Evolutionary conservation across 92 coral and sea anemone species (phyloP).

Genomic region (Bergia puertoricense): DNA sequence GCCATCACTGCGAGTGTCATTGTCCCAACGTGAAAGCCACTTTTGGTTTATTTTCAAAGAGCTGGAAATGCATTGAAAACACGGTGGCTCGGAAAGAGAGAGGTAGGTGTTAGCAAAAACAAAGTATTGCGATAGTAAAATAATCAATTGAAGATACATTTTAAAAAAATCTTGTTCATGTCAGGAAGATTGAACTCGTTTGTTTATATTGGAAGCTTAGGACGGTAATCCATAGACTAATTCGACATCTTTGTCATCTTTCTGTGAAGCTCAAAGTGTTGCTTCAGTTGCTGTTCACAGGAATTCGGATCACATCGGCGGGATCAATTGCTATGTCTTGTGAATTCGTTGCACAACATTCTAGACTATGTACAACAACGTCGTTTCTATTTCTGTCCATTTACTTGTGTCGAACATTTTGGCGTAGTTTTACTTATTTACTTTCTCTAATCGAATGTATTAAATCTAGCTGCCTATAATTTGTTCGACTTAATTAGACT

Average conservation of each 20-base stretch:
- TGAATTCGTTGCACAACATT: not conserved
- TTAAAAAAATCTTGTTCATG: not conserved
- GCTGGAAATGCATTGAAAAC: constrained; percentile 3
- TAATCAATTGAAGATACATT: too few species aligned
- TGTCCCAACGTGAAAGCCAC: not conserved
- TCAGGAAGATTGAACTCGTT: too few species aligned
- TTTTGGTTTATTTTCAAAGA: constrained; percentile 19
- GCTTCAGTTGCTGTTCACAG: not conserved
- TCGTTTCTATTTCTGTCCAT: too few species aligned
- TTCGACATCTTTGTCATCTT: not conserved
- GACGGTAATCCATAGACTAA: not conserved
- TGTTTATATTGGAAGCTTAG: not conserved
- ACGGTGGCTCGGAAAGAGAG: constrained; percentile 1
- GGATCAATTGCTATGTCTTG: not conserved
- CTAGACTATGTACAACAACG: too few species aligned
- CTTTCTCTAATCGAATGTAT: not conserved
- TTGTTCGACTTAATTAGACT: too few species aligned
- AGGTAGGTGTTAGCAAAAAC: not conserved
- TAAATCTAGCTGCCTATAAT: too few species aligned
- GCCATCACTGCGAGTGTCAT: not conserved
- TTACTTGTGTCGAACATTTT: not conserved
- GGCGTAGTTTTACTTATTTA: too few species aligned
- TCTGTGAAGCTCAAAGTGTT: too few species aligned
- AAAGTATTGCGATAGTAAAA: too few species aligned
- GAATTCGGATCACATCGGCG: too few species aligned